phyloP scores from a whole-genome alignment of 2,888 invertebrate genomes.

The Hydroisotoma schaefferi region DNA sequence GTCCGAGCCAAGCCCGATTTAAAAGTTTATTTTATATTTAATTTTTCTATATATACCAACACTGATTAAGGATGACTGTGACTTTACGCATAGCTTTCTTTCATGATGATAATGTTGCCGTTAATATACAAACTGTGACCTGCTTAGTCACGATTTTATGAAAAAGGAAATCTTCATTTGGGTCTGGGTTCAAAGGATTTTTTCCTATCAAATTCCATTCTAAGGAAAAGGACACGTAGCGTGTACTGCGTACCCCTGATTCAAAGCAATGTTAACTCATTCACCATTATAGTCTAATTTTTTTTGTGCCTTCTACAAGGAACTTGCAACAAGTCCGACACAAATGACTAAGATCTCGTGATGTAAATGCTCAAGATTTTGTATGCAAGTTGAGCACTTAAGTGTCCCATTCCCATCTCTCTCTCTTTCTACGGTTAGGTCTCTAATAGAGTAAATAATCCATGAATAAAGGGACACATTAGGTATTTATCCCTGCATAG shows the following conservation, averaged over 20 bases:
- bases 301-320: too few relatives aligned
- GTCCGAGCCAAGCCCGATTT: not conserved
- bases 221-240: not conserved
- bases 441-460: constrained; percentile 15
- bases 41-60: not conserved
- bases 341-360: too few relatives aligned
- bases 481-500: constrained; percentile 4
- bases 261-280: too few relatives aligned
- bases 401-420: not conserved
- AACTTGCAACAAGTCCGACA: too few relatives aligned
- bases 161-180: constrained; percentile 16
- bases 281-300: too few relatives aligned
- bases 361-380: too few relatives aligned
- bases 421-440: too few relatives aligned
- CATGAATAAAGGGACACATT: constrained; percentile 16
- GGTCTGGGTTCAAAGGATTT: constrained; percentile 9
- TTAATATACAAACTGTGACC: not conserved
- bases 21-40: not conserved
- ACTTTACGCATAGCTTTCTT: too few relatives aligned
- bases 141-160: constrained; percentile 18
- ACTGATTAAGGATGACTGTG: too few relatives aligned
- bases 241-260: too few relatives aligned
- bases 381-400: not conserved
- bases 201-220: constrained; percentile 7
- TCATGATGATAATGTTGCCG: not conserved